Base-by-base conservation (phyloP, 2,113 vertebrate species). In the Heterochromis multidens region DNA sequence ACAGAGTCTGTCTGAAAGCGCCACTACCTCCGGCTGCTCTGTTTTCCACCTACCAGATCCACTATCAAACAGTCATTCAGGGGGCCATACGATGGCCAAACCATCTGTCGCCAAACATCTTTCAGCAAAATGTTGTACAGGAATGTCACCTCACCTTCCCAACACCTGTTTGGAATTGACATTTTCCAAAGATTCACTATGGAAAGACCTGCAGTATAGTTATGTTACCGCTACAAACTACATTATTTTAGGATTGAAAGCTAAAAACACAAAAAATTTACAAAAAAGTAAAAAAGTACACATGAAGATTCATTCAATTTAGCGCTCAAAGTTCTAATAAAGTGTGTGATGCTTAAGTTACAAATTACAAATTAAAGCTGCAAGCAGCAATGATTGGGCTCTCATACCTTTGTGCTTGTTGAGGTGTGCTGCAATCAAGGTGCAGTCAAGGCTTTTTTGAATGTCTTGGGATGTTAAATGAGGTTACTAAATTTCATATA, bases 1-100 rank as follows among this genome's bases (percentile, higher is more conserved):
- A 96, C 96, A 95, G 93, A 92, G 79, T 60, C 80, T 63, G 83
- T 93, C 88, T 93, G 90, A 93, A 90, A 81, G 84, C 79, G 17
- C 84, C 92, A 19, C 85, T 76, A 88, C 88, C 88, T 86, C 83
- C 21, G 9, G 80, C 86, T 27, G 21, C 79, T 80, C 58, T 21
- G 54, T 94, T 93, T 92, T 91, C 93, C 89, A 90, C 84, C 77
- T 3, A 74, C 23, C 74, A 76, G 89, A 92, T 93, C 90, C 79
- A 40, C 85, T 90, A 91, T 93, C 95, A 93, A 86, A 89, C 85
- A 81, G 76, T 72, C 88, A 46, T 57, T 67, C 67, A 74, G 79
- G 52, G 77, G 46, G 70, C 72, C 54, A 13, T 13, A 33, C 84
- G 33, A 49, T 59, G 62, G 88, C 74, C 81, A 54, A 63, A 79